Evolutionary conservation across 2,113 vertebrate genomes (phyloP).

Genomic region (Atrichornis clamosus): DNA sequence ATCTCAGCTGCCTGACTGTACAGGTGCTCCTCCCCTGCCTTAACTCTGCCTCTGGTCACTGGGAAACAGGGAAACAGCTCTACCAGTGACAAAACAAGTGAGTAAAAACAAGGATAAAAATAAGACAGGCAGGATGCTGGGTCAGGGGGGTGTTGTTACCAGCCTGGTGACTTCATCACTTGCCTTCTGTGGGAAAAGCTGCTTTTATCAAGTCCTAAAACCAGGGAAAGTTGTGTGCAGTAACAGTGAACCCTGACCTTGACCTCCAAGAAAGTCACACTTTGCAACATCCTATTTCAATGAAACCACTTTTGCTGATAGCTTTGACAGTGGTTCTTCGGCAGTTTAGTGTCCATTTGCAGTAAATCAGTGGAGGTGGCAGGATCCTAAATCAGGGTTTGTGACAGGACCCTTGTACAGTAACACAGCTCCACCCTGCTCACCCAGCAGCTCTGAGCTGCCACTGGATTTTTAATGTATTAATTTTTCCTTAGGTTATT

Average conservation of each 20-base stretch:
- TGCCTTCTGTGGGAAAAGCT: background rate
- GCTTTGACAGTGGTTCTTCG: background rate
- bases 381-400: background rate
- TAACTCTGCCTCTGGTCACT: background rate
- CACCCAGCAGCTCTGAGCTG: background rate
- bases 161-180: background rate
- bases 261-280: background rate
- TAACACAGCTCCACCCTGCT: background rate
- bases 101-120: background rate
- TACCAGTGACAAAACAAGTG: too few relatives aligned
- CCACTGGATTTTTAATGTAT: rapidly evolving
- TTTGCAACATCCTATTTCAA: rapidly evolving
- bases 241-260: background rate
- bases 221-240: background rate
- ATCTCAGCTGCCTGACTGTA: background rate
- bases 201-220: background rate
- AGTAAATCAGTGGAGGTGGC: rapidly evolving
- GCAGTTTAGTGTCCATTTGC: background rate
- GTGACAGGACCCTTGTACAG: background rate
- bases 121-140: background rate
- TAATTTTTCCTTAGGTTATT: background rate
- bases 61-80: too few relatives aligned
- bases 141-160: background rate
- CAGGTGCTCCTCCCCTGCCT: background rate
- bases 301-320: background rate